phyloP scores from a whole-genome alignment of 2,797 vertebrate genomes.

The Telmatherina bonti region DNA sequence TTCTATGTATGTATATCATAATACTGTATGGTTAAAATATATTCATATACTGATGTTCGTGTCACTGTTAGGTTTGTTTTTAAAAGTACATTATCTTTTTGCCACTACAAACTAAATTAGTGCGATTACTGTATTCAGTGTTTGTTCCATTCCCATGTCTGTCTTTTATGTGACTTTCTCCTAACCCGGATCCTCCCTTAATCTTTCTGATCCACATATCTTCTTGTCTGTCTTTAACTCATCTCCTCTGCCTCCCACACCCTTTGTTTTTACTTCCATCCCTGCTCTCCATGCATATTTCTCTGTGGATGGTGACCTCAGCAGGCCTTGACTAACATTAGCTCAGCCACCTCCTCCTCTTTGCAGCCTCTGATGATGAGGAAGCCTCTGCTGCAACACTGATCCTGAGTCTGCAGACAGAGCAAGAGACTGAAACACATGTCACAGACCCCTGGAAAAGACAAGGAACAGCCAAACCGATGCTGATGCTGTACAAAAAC shows the following conservation, averaged over 20 bases:
- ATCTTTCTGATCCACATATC: conserved; percentile 5
- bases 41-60: neutral
- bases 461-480: conserved; percentile 75
- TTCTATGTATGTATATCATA: conserved; percentile 3
- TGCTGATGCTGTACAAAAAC: conserved; percentile 41
- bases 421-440: conserved; percentile 69
- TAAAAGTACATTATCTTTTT: conserved; percentile 8
- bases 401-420: conserved; percentile 91
- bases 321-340: conserved; percentile 91
- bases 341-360: conserved; percentile 98
- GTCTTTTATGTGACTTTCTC: conserved; percentile 25
- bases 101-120: conserved; percentile 29
- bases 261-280: conserved; percentile 33
- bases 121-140: conserved; percentile 30
- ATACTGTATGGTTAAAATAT: neutral
- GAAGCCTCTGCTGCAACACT: conserved; percentile 88
- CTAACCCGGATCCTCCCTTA: neutral
- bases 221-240: conserved; percentile 26
- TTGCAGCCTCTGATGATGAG: conserved; percentile 99
- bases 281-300: conserved; percentile 55
- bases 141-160: conserved; percentile 31
- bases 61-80: conserved; percentile 18
- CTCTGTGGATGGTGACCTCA: conserved; percentile 78
- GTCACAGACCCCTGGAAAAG: conserved; percentile 63
- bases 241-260: conserved; percentile 3